Base-by-base conservation (phyloP, 1,140 invertebrate genomes). In the Drosophila kohkoa region DNA sequence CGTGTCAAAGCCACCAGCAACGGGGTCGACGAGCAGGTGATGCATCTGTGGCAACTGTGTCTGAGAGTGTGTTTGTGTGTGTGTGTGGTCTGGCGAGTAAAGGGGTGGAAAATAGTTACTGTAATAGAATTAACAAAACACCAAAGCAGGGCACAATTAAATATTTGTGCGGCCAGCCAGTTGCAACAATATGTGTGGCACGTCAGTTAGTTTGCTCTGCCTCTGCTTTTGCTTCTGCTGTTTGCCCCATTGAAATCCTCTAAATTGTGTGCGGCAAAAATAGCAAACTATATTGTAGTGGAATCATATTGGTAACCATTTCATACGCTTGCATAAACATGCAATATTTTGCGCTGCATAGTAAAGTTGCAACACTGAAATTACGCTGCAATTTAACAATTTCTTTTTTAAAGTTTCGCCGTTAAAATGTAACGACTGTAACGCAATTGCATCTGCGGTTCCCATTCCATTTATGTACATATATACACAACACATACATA, bases 61-160 rank as follows among this genome's bases (percentile, higher is more conserved):
- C 28, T n/a, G 1, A 10, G 30, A 8, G 7, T 30, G 5, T 54
- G 35, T 49, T 11, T 67, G 63, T 59, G 45, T 64, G 45, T 66
- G 28, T 55, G 55, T 70, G 54, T 41, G 16, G 45, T 59, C 43
- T 51, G 13, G 13, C 15, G n/a, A 38, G 68, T 55, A 63, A 72
- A 69, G 65, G 66, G 77, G 68, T 65, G 66, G 63, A 75, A 78
- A 69, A 75, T 74, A 63, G 60, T 64, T 78, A 48, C 49, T 51
- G 77, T 83, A 89, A 88, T 89, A 85, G 71, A 88, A 85, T 88
- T 88, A 88, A 78, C 58, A 63, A 81, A 80, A 80, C 60, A 70
- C 46, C 63, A 64, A 89, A 75, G 78, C 63, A 55, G 48, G 48
- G 46, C 54, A 69, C 77, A 81, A 88, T 81, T 85, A 88, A 86